Percentiles rank a stretch among this genome's conserved stretches.
Conservation (phyloP, 2,888 invertebrate species). For the Drosophila pseudotakahashii region DNA sequence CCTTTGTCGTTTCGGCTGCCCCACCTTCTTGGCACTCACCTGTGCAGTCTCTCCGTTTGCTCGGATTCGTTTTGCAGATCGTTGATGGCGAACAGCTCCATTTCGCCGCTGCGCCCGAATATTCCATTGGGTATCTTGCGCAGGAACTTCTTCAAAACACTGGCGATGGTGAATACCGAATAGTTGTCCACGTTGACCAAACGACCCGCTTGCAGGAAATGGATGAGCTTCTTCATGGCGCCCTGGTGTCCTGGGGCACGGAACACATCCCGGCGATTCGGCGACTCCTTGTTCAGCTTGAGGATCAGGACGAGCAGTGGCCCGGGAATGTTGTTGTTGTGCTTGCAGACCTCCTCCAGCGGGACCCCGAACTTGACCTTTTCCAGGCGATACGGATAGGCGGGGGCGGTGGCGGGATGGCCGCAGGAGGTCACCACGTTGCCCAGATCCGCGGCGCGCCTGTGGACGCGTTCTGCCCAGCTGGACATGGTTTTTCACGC, state of each 20-base stretch:
- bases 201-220: slow-evolving; percentile 94
- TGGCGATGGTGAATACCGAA: slow-evolving; percentile 98
- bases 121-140: slow-evolving; percentile 98
- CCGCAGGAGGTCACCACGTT: slow-evolving; percentile 96
- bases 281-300: slow-evolving; percentile 97
- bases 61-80: slow-evolving; percentile 92
- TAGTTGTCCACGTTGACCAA: slow-evolving; percentile 97
- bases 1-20: not conserved
- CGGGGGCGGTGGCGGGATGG: slow-evolving; percentile 89
- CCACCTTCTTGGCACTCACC: slow-evolving; percentile 86
- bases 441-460: slow-evolving; percentile 94
- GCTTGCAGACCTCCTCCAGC: slow-evolving; percentile 96
- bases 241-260: slow-evolving; percentile 97
- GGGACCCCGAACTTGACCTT: slow-evolving; percentile 98
- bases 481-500: slow-evolving; percentile 87
- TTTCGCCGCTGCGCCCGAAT: slow-evolving; percentile 96
- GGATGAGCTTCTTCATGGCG: slow-evolving; percentile 96
- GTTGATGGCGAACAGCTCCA: slow-evolving; percentile 94
- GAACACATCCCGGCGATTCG: slow-evolving; percentile 96
- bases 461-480: slow-evolving; percentile 96
- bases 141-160: slow-evolving; percentile 98
- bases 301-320: slow-evolving; percentile 95
- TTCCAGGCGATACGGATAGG: slow-evolving; percentile 93
- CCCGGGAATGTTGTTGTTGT: slow-evolving; percentile 97
- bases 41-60: slow-evolving; percentile 96